Conservation (phyloP, 2,113 vertebrate species). For the Salvelinus alpinus region DNA sequence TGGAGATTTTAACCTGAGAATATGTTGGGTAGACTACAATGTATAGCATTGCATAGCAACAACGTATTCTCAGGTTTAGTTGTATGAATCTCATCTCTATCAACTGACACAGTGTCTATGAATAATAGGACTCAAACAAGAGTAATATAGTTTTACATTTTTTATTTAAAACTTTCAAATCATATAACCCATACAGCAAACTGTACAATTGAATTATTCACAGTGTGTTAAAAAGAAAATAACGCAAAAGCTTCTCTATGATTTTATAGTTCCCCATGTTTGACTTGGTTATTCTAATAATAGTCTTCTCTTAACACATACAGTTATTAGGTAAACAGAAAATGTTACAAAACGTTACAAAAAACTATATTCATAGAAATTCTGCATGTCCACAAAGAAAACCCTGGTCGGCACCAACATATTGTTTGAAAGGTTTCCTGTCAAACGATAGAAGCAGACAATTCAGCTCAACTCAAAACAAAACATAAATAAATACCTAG, state of each 20-base stretch:
- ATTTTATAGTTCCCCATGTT: constrained; percentile 60
- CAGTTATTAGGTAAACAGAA: constrained; percentile 94
- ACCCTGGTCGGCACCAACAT: constrained; percentile 82
- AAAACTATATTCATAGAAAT: constrained; percentile 99
- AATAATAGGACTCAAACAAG: constrained; percentile 25
- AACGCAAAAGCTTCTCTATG: constrained; percentile 79
- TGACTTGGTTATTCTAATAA: constrained; percentile 80
- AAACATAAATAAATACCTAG: constrained; percentile 54
- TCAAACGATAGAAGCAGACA: constrained; percentile 57
- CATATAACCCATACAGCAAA: constrained; percentile 99
- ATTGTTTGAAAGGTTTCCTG: constrained; percentile 65
- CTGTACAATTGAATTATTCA: constrained; percentile 99
- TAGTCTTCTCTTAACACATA: constrained; percentile 89
- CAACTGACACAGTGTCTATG: background rate
- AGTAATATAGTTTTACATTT: constrained; percentile 58
- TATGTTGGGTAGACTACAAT: too few species aligned
- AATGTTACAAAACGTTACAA: constrained; percentile 98
- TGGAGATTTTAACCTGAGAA: too few species aligned
- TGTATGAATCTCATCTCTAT: background rate
- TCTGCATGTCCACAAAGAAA: constrained; percentile 92
- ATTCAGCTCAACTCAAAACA: constrained; percentile 44
- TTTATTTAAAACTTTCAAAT: constrained; percentile 98
- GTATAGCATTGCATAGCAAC: too few species aligned
- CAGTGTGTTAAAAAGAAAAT: constrained; percentile 99
- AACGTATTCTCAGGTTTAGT: too few species aligned